phyloP scores from a whole-genome alignment of 2,797 vertebrate species.

The Enteromius trimaculatus region DNA sequence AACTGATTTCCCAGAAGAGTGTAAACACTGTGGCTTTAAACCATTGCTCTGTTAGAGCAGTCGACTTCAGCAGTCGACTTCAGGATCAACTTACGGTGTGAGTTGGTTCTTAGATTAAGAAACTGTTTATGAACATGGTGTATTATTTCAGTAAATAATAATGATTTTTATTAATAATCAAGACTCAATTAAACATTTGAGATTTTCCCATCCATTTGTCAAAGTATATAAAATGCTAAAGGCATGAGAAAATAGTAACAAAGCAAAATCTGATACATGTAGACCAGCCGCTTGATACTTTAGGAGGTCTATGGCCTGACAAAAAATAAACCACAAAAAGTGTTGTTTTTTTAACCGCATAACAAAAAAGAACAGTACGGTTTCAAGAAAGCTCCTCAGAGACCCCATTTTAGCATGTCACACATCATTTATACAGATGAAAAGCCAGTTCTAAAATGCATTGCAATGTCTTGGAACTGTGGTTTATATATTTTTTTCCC shows the following conservation, averaged over 20 bases:
- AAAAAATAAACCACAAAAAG: neutral
- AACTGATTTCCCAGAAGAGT: slow-evolving; percentile 4
- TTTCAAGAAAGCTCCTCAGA: neutral
- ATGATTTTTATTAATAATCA: neutral
- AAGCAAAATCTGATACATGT: neutral
- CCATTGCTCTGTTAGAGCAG: neutral
- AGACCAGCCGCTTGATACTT: neutral
- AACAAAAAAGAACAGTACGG: neutral
- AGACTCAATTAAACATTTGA: neutral
- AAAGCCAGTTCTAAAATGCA: neutral
- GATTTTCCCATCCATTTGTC: neutral
- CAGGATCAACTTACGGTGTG: neutral
- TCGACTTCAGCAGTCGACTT: neutral
- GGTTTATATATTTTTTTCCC: neutral
- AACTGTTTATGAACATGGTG: slow-evolving; percentile 8
- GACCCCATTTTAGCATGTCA: neutral
- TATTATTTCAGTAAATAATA: slow-evolving; percentile 23
- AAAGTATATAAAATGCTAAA: neutral
- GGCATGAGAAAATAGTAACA: neutral
- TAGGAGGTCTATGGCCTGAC: neutral
- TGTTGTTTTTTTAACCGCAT: too few relatives aligned
- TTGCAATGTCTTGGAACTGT: neutral
- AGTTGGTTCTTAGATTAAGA: slow-evolving; percentile 4
- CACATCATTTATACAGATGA: neutral
- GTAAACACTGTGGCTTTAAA: slow-evolving; percentile 12